phyloP scores from a whole-genome alignment of 35 echinoderm and acorn worm genomes.

The Apostichopus parvimensis region DNA sequence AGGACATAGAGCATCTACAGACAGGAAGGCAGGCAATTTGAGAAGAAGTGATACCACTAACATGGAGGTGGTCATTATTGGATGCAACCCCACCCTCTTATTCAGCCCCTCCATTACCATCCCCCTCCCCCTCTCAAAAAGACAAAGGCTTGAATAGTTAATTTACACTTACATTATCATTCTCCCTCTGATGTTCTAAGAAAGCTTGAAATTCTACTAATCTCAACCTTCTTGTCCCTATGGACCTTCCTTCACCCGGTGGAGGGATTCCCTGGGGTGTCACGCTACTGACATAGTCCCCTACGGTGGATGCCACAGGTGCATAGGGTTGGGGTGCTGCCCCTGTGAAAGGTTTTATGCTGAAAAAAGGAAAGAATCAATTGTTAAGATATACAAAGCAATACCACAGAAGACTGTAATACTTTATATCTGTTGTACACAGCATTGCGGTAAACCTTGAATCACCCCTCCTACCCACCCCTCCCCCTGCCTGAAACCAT shows the following conservation, averaged over 20 bases:
- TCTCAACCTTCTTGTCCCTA: conserved; percentile 92
- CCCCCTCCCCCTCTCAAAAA: too few relatives aligned
- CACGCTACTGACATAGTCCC: conserved; percentile 57
- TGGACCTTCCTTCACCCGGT: conserved; percentile 95
- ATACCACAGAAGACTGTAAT: not conserved
- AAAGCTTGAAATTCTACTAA: conserved; percentile 98
- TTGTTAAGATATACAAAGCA: not conserved
- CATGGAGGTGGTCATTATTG: too few relatives aligned
- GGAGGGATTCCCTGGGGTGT: conserved; percentile 64
- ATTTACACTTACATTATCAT: conserved; percentile 81
- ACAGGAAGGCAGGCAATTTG: too few relatives aligned
- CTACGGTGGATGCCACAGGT: conserved; percentile 63
- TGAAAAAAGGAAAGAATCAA: conserved; percentile 56
- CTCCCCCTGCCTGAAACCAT: too few relatives aligned
- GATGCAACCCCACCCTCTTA: too few relatives aligned
- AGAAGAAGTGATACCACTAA: too few relatives aligned
- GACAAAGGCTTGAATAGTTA: not conserved
- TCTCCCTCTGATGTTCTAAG: conserved; percentile 86
- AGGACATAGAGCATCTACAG: too few relatives aligned
- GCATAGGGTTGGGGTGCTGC: conserved; percentile 70
- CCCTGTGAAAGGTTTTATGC: conserved; percentile 90
- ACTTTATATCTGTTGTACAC: not conserved
- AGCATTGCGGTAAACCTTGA: not conserved
- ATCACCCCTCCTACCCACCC: too few relatives aligned
- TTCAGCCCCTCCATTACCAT: too few relatives aligned